phyloP scores from a whole-genome alignment of 2,888 invertebrate genomes.

The Drosophila putrida region DNA sequence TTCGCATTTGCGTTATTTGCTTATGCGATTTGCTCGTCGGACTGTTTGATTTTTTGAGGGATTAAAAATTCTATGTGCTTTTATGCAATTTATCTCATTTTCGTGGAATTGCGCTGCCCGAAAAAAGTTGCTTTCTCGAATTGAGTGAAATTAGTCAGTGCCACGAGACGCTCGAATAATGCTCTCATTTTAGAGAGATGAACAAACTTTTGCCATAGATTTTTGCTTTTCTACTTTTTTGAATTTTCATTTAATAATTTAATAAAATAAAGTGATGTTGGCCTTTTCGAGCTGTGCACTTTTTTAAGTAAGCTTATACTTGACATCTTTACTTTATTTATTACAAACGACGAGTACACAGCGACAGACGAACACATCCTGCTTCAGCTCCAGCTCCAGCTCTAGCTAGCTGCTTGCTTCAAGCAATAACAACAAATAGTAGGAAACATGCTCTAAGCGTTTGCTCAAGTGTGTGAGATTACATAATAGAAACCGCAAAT shows the following conservation, averaged over 20 bases:
- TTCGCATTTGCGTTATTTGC: constrained; percentile 46
- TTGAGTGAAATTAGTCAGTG: constrained; percentile 17
- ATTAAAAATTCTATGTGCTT: constrained; percentile 34
- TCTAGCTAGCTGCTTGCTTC: not conserved
- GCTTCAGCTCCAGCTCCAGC: not conserved
- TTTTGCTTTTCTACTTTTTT: not conserved
- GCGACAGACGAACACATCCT: constrained; percentile 31
- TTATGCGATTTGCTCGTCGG: constrained; percentile 21
- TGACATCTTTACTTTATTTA: constrained; percentile 60
- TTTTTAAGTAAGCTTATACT: constrained; percentile 53
- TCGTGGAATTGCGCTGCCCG: constrained; percentile 17
- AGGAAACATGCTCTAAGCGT: constrained; percentile 48
- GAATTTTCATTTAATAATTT: constrained; percentile 42
- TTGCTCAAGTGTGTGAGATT: constrained; percentile 60
- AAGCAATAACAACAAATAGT: constrained; percentile 14
- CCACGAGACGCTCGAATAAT: not conserved
- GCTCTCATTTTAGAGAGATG: not conserved
- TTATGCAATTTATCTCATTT: constrained; percentile 24
- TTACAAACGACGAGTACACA: constrained; percentile 27
- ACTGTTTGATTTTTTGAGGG: constrained; percentile 31
- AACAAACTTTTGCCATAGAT: not conserved
- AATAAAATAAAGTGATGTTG: constrained; percentile 13
- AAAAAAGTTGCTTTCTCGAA: constrained; percentile 38
- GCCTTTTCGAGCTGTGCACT: constrained; percentile 7
- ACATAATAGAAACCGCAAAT: constrained; percentile 71